These are phyloP conservation scores for Squalus acanthias DNA, from an alignment of 2,797 vertebrate species.

Conservation along the genomic window DNA sequence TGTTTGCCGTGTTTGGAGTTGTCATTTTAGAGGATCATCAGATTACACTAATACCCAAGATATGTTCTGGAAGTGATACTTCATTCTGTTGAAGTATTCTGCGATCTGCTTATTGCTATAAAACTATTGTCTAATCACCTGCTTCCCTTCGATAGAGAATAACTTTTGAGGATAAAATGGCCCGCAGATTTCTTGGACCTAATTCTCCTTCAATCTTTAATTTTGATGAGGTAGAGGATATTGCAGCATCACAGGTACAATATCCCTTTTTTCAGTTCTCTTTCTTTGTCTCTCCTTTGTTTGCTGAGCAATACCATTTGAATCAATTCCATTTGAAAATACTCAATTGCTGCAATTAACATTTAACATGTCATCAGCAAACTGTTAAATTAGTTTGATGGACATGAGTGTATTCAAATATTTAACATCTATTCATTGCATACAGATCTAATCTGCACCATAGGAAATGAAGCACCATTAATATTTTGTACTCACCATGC, in stretches of 20 bases:
- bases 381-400: background rate
- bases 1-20: background rate
- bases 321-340: background rate
- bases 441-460: background rate
- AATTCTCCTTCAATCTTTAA: constrained; percentile 66
- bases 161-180: constrained; percentile 62
- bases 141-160: constrained; percentile 64
- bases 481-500: background rate
- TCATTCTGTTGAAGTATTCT: background rate
- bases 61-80: background rate
- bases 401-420: background rate
- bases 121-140: constrained; percentile 54
- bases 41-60: background rate
- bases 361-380: background rate
- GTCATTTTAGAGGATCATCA: background rate
- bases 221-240: constrained; percentile 68
- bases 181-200: constrained; percentile 63
- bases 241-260: constrained; percentile 47
- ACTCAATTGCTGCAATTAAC: background rate
- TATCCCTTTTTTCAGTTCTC: background rate
- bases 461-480: background rate
- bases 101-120: background rate
- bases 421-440: background rate
- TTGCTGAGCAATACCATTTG: background rate
- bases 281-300: background rate